Conservation (phyloP, 2,888 invertebrate genomes). For the Monopis laevigella region DNA sequence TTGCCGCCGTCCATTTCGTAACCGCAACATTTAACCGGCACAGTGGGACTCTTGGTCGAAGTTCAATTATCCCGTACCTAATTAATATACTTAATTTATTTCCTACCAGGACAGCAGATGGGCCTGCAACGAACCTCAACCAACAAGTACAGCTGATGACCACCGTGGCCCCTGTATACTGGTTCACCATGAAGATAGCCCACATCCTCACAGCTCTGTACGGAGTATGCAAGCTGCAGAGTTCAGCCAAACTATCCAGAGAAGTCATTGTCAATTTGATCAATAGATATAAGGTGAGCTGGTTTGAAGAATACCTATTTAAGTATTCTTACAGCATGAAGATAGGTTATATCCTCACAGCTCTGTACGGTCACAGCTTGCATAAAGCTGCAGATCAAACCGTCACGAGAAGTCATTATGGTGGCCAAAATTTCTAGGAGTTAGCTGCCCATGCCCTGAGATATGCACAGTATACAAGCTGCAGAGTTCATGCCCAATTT, state of each 20-base stretch:
- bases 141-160: neutral
- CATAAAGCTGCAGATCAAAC: conserved; percentile 9
- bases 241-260: conserved; percentile 7
- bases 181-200: conserved; percentile 7
- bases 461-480: too few species aligned
- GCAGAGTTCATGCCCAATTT: too few species aligned
- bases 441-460: too few species aligned
- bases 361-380: conserved; percentile 6
- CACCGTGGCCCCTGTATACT: conserved; percentile 12
- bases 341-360: conserved; percentile 4
- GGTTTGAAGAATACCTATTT: too few species aligned
- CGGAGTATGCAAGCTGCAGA: conserved; percentile 9
- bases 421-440: too few species aligned
- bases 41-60: too few species aligned
- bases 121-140: conserved; percentile 3
- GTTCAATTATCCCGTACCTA: too few species aligned
- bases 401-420: conserved; percentile 7
- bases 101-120: conserved; percentile 5
- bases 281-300: conserved; percentile 13
- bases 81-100: neutral
- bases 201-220: conserved; percentile 11
- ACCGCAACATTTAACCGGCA: too few species aligned
- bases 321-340: too few species aligned
- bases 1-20: too few species aligned
- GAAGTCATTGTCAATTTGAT: conserved; percentile 9